phyloP scores from a whole-genome alignment of 2,888 invertebrate species.

The Cantharis rufa region DNA sequence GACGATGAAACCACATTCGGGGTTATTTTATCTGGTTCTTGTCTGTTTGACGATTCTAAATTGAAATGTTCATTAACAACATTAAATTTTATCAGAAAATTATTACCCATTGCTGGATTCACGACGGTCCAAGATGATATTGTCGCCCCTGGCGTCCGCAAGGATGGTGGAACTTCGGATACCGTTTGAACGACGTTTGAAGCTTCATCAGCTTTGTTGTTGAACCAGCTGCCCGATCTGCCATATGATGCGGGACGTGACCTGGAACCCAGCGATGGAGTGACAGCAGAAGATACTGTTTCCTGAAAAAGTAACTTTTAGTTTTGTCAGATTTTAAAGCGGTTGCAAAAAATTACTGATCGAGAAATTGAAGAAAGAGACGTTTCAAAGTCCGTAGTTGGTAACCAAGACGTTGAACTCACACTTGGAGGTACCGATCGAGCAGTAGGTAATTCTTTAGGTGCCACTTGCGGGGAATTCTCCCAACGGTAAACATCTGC shows the following conservation, averaged over 20 bases:
- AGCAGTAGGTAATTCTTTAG: conserved; percentile 39
- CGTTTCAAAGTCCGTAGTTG: conserved; percentile 27
- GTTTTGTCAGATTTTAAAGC: neutral
- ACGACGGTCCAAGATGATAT: conserved; percentile 45
- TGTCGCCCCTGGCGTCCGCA: conserved; percentile 41
- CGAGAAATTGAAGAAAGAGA: conserved; percentile 13
- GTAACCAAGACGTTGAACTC: conserved; percentile 43
- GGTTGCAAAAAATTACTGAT: conserved; percentile 3
- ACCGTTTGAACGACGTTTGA: conserved; percentile 37
- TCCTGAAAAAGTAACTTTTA: conserved; percentile 24
- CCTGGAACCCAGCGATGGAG: conserved; percentile 44
- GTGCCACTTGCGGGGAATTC: conserved; percentile 39
- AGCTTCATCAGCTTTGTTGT: conserved; percentile 11
- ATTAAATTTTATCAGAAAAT: neutral
- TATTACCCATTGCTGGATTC: conserved; percentile 17
- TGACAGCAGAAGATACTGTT: conserved; percentile 32
- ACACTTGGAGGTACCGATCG: conserved; percentile 38
- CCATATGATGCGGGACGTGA: conserved; percentile 58
- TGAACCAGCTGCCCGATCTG: conserved; percentile 58
- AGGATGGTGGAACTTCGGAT: conserved; percentile 36
- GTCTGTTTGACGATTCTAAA: neutral
- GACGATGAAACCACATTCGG: conserved; percentile 4
- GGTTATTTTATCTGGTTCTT: neutral
- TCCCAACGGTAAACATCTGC: conserved; percentile 52
- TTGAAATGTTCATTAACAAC: neutral